Percentiles rank a stretch among this genome's conserved stretches.
Conservation (phyloP, 2,888 invertebrate genomes). For the Microctonus brassicae region DNA sequence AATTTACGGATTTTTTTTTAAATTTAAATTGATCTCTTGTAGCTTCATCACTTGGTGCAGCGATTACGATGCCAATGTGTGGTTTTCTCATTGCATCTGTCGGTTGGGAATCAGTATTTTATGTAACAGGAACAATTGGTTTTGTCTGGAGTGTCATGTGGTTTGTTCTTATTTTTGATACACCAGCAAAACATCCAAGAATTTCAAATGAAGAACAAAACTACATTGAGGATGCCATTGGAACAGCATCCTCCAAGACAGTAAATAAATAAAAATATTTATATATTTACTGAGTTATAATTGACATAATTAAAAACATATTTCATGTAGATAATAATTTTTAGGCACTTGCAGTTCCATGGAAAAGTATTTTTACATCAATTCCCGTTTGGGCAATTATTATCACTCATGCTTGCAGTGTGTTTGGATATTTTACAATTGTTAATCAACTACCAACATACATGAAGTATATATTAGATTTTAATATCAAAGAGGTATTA, state of each 20-base stretch:
- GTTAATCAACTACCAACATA: constrained; percentile 90
- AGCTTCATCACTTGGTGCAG: constrained; percentile 93
- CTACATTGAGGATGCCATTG: constrained; percentile 81
- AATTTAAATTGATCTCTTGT: no score
- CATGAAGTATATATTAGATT: constrained; percentile 84
- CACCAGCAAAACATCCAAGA: constrained; percentile 86
- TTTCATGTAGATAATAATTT: constrained; percentile 10
- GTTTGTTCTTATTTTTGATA: constrained; percentile 85
- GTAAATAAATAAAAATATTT: constrained; percentile 40
- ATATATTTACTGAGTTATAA: not conserved
- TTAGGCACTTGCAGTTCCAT: constrained; percentile 78
- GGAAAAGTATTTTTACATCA: constrained; percentile 79
- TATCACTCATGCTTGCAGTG: constrained; percentile 85
- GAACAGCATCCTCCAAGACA: constrained; percentile 74
- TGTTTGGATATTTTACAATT: constrained; percentile 90
- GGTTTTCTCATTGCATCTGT: constrained; percentile 84
- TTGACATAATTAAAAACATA: not conserved
- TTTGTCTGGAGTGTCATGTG: constrained; percentile 85
- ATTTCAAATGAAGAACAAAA: constrained; percentile 81
- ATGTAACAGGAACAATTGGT: constrained; percentile 83
- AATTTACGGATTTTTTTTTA: not conserved
- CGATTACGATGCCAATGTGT: constrained; percentile 89
- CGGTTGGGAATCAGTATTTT: constrained; percentile 93
- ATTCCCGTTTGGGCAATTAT: constrained; percentile 89
- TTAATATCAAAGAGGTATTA: constrained; percentile 82